phyloP scores from a whole-genome alignment of 1,140 invertebrate genomes.

The Leptinotarsa defecta region DNA sequence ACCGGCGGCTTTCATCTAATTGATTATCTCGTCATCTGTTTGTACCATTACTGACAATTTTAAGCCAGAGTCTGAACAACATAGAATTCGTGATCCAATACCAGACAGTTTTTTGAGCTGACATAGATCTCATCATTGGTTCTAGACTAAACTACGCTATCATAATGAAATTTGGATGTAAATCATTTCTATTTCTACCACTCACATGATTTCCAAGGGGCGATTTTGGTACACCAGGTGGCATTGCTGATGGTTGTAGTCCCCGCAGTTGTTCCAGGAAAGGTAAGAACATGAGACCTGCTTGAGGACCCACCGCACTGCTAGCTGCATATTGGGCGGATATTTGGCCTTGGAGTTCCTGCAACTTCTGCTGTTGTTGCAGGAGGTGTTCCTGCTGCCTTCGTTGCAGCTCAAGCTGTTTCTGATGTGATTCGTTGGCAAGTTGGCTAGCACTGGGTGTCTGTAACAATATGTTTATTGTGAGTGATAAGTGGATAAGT shows the following conservation, averaged over 20 bases:
- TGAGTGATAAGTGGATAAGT: not conserved
- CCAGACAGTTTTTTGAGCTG: no score
- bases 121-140: no score
- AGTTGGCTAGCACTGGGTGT: conserved; percentile 48
- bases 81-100: no score
- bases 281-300: conserved; percentile 62
- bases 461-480: conserved; percentile 41
- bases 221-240: conserved; percentile 45
- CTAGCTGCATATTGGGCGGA: conserved; percentile 50
- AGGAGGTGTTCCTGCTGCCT: conserved; percentile 59
- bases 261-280: conserved; percentile 61
- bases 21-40: no score
- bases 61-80: no score
- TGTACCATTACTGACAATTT: no score
- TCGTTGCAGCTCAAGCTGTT: conserved; percentile 56
- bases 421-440: conserved; percentile 55
- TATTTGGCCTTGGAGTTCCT: conserved; percentile 60
- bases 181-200: not conserved
- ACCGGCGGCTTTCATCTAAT: no score
- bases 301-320: conserved; percentile 46
- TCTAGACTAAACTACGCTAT: no score
- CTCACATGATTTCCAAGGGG: conserved; percentile 51
- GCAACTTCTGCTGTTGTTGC: conserved; percentile 61
- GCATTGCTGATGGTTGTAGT: conserved; percentile 43
- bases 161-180: no score